Evolutionary conservation across 2,113 vertebrate genomes (phyloP), one percentile per base, ranked within the genome.

Genomic region (Terrapene triunguis): DNA sequence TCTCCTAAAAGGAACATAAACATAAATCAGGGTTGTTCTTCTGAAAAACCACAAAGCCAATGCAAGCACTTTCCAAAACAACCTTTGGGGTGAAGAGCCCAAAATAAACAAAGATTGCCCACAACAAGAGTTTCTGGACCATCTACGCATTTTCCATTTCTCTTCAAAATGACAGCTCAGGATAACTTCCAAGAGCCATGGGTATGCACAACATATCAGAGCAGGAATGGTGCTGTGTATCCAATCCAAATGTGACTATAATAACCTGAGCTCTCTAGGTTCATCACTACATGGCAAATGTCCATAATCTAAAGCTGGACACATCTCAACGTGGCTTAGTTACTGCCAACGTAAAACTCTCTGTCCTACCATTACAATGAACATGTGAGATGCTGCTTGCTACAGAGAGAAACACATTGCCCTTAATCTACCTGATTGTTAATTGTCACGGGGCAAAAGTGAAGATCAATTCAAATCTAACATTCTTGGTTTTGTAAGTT

Each of bases 51-150:
- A 87, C 93, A 96, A 96, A 95, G 10, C 51, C 62, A 93, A 3
- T 48, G 74, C 57, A 95, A 95, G 50, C 14, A 59, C 85, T 85
- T 95, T 96, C 90, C 81, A 96, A 88, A 96, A 84, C 59, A 95
- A 51, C 76, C 90, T 84, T 74, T 91, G 74, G 83, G 86, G 44
- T 42, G 54, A 96, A 59, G 5, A 92, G 27, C 44, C 44, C 83
- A 95, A 85, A 54, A 85, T 85, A 96, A 96, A 94, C 22, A 96
- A 51, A 11, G 25, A 38, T n/a, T 82, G 47, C 27, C 25, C 65
- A 82, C 87, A 89, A 82, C 97, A 95, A 79, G 19, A 62, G 35
- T 96, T 97, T 97, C 92, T 95, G 82, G 88, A 89, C 44, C 53
- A 50, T 53, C 82, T 81, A 51, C 76, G 84, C 85, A 42, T 79